Evolutionary conservation across 2,888 invertebrate genomes (phyloP).

Genomic region (Drosophila quinaria): DNA sequence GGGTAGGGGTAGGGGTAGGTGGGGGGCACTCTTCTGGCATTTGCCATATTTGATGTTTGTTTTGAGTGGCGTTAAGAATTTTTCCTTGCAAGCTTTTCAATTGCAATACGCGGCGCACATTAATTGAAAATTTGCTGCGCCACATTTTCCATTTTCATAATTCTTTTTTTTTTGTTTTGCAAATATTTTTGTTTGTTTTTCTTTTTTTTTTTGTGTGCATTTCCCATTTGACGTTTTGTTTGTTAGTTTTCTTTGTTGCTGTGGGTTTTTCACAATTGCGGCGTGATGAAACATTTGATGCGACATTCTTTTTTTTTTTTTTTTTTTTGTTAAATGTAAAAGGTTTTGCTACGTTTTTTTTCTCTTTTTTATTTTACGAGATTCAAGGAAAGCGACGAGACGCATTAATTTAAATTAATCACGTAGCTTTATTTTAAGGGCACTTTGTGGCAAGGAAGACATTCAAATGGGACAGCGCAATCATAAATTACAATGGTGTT

Average conservation of each 20-base stretch:
- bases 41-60: slow-evolving; percentile 54
- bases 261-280: slow-evolving; percentile 55
- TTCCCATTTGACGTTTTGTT: slow-evolving; percentile 62
- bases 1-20: not conserved
- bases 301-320: slow-evolving; percentile 9
- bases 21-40: slow-evolving; percentile 13
- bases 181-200: slow-evolving; percentile 27
- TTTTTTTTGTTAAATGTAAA: not conserved
- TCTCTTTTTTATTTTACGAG: not conserved
- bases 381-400: slow-evolving; percentile 17
- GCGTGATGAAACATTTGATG: slow-evolving; percentile 27
- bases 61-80: slow-evolving; percentile 63
- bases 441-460: slow-evolving; percentile 39
- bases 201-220: slow-evolving; percentile 35
- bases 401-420: slow-evolving; percentile 65
- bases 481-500: slow-evolving; percentile 49
- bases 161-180: slow-evolving; percentile 3
- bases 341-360: slow-evolving; percentile 3
- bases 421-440: slow-evolving; percentile 41
- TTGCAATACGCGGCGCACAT: slow-evolving; percentile 48
- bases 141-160: slow-evolving; percentile 29
- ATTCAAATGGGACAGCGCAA: slow-evolving; percentile 33
- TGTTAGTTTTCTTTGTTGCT: slow-evolving; percentile 24
- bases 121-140: slow-evolving; percentile 55
- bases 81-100: slow-evolving; percentile 57